phyloP scores from a whole-genome alignment of 1,140 invertebrate species.

The Drosophila kepulauana region DNA sequence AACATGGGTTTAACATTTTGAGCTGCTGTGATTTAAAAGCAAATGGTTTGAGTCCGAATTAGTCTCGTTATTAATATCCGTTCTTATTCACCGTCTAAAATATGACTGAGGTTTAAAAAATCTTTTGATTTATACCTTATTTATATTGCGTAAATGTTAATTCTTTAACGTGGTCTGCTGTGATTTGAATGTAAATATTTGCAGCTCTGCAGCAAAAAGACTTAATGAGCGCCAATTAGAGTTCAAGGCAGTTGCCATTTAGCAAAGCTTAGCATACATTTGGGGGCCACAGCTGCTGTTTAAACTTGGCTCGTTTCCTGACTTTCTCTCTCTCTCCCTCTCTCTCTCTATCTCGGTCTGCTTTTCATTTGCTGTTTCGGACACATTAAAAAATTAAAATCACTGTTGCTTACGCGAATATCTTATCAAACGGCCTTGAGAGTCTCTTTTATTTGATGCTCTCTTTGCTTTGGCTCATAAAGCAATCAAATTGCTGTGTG shows the following conservation, averaged over 20 bases:
- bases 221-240: slow-evolving; percentile 28
- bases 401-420: slow-evolving; percentile 9
- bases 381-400: slow-evolving; percentile 33
- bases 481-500: slow-evolving; percentile 22
- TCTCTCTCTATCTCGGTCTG: not conserved
- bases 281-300: slow-evolving; percentile 18
- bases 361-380: not conserved
- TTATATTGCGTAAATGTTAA: too few species aligned
- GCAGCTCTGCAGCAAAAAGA: not conserved
- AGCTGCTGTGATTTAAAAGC: not conserved
- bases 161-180: too few species aligned
- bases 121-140: too few species aligned
- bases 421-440: slow-evolving; percentile 59
- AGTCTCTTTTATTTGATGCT: slow-evolving; percentile 24
- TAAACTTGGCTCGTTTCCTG: not conserved
- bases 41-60: not conserved
- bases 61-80: too few species aligned
- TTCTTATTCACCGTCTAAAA: too few species aligned
- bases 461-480: slow-evolving; percentile 27
- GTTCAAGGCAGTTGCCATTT: slow-evolving; percentile 26
- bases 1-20: not conserved
- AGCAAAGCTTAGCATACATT: slow-evolving; percentile 20
- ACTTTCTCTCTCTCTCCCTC: not conserved
- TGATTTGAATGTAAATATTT: slow-evolving; percentile 7
- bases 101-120: too few species aligned